Conservation (phyloP, 2,888 invertebrate genomes). For the Teleogryllus oceanicus region DNA sequence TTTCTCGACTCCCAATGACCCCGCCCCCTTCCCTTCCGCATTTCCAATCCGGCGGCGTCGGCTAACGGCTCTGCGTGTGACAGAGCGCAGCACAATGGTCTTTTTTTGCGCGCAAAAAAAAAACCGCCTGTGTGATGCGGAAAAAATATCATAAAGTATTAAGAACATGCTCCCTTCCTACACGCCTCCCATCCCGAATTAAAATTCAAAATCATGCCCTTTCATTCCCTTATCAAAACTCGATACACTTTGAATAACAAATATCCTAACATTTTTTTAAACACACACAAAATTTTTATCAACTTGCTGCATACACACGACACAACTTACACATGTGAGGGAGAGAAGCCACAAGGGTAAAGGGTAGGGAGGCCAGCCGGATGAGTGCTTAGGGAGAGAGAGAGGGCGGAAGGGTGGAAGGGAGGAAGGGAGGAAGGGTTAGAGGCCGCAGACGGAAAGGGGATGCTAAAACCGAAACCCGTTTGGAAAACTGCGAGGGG, state of each 20-base stretch:
- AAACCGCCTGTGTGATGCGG: neutral
- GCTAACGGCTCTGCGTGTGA: no score
- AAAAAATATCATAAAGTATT: neutral
- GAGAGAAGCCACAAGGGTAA: neutral
- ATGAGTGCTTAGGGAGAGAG: neutral
- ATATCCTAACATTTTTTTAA: conserved; percentile 18
- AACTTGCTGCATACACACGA: neutral
- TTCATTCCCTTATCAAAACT: conserved; percentile 9
- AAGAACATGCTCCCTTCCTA: conserved; percentile 9
- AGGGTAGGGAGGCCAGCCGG: neutral
- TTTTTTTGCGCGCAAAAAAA: no score
- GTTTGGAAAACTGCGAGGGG: no score
- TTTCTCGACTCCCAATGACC: no score
- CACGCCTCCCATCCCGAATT: neutral
- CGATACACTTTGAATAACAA: conserved; percentile 18
- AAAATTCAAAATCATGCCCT: conserved; percentile 10
- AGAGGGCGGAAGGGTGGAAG: neutral
- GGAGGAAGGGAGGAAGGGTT: neutral
- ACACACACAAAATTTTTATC: conserved; percentile 3
- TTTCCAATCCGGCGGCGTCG: no score
- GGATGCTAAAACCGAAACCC: no score
- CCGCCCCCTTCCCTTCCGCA: no score
- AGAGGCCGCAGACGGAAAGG: no score
- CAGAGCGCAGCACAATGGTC: no score
- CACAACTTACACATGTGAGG: neutral